These are phyloP conservation scores for Hippopotamyrus pictus DNA, from an alignment of 2,797 vertebrate genomes.

Conservation along the genomic window DNA sequence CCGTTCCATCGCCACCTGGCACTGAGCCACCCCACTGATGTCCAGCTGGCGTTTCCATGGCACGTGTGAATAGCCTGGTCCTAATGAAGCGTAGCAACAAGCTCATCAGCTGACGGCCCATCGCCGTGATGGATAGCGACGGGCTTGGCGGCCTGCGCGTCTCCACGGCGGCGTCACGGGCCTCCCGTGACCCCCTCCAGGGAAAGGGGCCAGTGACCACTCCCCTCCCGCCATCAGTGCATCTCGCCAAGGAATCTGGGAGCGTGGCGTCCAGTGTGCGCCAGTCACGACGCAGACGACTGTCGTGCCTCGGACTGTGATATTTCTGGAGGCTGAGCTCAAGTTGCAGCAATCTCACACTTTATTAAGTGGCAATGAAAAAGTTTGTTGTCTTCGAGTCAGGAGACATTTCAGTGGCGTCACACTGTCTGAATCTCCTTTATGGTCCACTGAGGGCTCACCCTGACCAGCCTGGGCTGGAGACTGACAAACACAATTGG, in stretches of 20 bases:
- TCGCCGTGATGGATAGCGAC: neutral
- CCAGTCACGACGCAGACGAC: neutral
- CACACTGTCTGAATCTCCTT: neutral
- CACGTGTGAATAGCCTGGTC: conserved; percentile 34
- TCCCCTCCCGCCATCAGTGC: neutral
- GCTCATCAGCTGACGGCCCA: neutral
- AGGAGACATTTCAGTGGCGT: neutral
- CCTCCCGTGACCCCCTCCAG: neutral
- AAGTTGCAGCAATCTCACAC: neutral
- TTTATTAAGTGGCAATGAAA: neutral
- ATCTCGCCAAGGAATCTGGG: neutral
- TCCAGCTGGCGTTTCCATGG: neutral
- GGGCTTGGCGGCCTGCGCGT: neutral
- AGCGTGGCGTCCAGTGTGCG: neutral
- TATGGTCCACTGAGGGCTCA: neutral
- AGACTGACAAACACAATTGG: neutral
- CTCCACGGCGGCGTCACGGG: too few relatives aligned
- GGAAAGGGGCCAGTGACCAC: neutral
- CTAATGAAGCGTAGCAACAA: conserved; percentile 50
- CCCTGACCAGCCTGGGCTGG: neutral
- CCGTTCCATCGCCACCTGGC: neutral
- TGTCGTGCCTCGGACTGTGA: neutral
- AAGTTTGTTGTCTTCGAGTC: neutral
- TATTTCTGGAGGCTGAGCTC: neutral
- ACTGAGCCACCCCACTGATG: neutral